Conservation (phyloP, 2,797 vertebrate genomes). For the Esox lucius region DNA sequence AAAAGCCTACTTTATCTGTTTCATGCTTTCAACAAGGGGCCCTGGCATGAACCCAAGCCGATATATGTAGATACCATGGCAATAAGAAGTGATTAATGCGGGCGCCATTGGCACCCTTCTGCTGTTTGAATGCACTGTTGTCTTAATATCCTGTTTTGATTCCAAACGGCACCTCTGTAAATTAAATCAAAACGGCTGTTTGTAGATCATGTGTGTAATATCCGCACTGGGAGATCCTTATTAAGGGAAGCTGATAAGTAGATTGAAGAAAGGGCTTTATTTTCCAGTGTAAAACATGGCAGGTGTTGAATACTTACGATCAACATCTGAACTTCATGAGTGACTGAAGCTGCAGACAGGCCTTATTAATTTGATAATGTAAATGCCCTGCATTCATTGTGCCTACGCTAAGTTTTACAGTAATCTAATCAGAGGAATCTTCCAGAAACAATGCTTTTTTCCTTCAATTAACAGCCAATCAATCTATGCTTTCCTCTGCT, state of each 20-base stretch:
- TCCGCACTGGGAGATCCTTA: conserved; percentile 35
- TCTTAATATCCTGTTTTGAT: conserved; percentile 48
- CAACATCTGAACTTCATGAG: conserved; percentile 28
- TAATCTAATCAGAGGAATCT: conserved; percentile 47
- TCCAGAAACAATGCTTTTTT: conserved; percentile 54
- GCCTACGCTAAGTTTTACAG: conserved; percentile 37
- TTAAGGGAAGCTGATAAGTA: conserved; percentile 48
- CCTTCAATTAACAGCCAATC: conserved; percentile 57
- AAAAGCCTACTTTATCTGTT: conserved; percentile 73
- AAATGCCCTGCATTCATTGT: conserved; percentile 9
- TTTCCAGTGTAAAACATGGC: conserved; percentile 33
- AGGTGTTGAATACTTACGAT: conserved; percentile 62
- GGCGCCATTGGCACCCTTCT: conserved; percentile 48
- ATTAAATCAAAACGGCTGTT: conserved; percentile 36
- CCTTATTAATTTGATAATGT: conserved; percentile 21
- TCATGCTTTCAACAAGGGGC: conserved; percentile 74
- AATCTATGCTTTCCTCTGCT: conserved; percentile 51
- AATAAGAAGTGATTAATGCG: conserved; percentile 67
- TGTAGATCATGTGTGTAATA: conserved; percentile 26
- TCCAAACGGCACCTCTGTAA: conserved; percentile 34
- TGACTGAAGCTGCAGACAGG: conserved; percentile 25
- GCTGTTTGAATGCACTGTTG: conserved; percentile 42
- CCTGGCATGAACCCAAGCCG: conserved; percentile 63
- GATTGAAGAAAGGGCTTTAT: conserved; percentile 45
- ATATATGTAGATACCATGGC: conserved; percentile 63